A percentile compares a stretch with the other conserved stretches of the same genome.
These are phyloP conservation scores for Caenorhabditis wallacei DNA, from an alignment of 2,888 invertebrate genomes.

Conservation along the genomic window DNA sequence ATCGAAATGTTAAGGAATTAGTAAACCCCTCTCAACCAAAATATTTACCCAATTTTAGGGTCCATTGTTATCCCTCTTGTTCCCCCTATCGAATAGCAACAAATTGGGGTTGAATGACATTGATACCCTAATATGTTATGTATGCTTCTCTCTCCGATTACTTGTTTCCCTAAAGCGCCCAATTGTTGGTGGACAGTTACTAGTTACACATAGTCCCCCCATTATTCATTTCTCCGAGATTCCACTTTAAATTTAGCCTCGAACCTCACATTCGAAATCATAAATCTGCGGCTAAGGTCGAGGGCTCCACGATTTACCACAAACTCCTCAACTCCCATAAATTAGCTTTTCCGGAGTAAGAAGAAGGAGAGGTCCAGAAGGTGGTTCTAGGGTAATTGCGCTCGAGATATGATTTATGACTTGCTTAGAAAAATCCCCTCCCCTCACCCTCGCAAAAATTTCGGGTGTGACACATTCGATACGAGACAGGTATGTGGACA, in stretches of 20 bases:
- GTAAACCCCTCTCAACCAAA: background rate
- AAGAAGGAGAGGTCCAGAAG: slow-evolving; percentile 6
- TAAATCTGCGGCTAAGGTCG: slow-evolving; percentile 34
- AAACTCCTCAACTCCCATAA: slow-evolving; percentile 27
- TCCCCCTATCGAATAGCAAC: slow-evolving; percentile 31
- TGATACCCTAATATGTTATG: slow-evolving; percentile 47
- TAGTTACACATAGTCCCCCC: no score
- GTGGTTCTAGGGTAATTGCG: slow-evolving; percentile 34
- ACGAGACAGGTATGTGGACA: background rate
- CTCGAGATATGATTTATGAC: slow-evolving; percentile 39
- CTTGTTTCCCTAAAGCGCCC: no score
- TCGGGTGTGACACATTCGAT: slow-evolving; percentile 3
- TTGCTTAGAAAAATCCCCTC: no score
- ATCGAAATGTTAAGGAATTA: no score
- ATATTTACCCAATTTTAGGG: slow-evolving; percentile 23
- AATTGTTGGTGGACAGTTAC: no score
- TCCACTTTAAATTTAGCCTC: slow-evolving; percentile 26
- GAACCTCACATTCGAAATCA: slow-evolving; percentile 15
- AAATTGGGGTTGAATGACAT: slow-evolving; percentile 34
- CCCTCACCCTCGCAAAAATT: background rate
- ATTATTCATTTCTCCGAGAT: background rate
- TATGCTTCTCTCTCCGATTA: slow-evolving; percentile 9
- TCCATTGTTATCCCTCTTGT: slow-evolving; percentile 8
- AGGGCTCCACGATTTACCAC: slow-evolving; percentile 13
- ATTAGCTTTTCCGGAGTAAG: slow-evolving; percentile 39